A percentile compares a stretch with the other conserved stretches of the same genome.
phyloP scores from a whole-genome alignment of 1,140 invertebrate genomes.

The Drosophila pachea region DNA sequence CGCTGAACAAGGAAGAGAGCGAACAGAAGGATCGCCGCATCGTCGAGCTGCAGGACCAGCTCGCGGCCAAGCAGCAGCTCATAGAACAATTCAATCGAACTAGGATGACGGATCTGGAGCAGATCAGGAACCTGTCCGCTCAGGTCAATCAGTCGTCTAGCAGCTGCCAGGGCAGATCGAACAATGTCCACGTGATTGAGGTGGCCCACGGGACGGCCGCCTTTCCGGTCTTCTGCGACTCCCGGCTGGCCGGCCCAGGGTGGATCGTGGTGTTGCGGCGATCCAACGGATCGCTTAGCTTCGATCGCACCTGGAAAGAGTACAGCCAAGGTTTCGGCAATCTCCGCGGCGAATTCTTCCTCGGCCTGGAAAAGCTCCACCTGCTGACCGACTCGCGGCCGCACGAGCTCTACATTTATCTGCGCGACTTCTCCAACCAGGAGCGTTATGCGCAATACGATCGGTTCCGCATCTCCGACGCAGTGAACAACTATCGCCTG shows the following conservation, averaged over 20 bases:
- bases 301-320: constrained; percentile 28
- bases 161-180: constrained; percentile 10
- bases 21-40: constrained; percentile 11
- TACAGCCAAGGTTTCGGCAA: constrained; percentile 22
- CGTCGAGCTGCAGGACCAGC: neutral
- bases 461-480: constrained; percentile 16
- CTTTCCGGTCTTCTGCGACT: constrained; percentile 27
- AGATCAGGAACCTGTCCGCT: neutral
- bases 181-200: constrained; percentile 9
- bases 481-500: constrained; percentile 6
- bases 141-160: neutral
- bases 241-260: neutral
- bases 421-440: constrained; percentile 12
- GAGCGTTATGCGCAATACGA: constrained; percentile 14
- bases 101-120: neutral
- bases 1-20: constrained; percentile 1
- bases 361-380: constrained; percentile 32
- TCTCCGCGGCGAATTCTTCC: constrained; percentile 28
- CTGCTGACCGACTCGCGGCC: constrained; percentile 15
- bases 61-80: neutral
- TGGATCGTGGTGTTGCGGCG: constrained; percentile 22
- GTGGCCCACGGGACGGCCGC: neutral
- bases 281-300: constrained; percentile 8
- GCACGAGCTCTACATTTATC: constrained; percentile 27
- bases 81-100: too few relatives aligned